These are phyloP conservation scores for Daboia siamensis DNA, from an alignment of 2,113 vertebrate genomes.

Conservation along the genomic window DNA sequence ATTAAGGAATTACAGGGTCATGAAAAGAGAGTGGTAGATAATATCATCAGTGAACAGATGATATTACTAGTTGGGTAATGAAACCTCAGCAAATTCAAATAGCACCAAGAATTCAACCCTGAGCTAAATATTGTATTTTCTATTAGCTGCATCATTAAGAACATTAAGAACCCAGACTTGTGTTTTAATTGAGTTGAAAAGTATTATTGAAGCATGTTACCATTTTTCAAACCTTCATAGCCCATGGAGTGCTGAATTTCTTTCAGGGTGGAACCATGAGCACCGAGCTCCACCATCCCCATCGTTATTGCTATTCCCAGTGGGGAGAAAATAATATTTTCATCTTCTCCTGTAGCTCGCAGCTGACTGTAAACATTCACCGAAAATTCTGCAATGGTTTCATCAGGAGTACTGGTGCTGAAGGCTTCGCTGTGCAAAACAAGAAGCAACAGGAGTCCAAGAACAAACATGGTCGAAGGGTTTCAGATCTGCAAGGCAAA, in stretches of 20 bases:
- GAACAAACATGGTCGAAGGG: conserved; percentile 74
- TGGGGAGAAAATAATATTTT: conserved; percentile 95
- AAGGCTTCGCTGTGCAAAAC: conserved; percentile 73
- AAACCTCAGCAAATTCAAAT: background rate
- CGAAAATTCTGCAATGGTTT: conserved; percentile 84
- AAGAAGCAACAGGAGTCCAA: conserved; percentile 77
- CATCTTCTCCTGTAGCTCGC: conserved; percentile 80
- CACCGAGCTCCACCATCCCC: conserved; percentile 93
- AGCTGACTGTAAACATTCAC: conserved; percentile 91
- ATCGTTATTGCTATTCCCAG: conserved; percentile 85
- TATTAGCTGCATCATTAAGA: background rate
- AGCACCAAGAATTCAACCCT: background rate
- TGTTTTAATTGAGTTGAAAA: background rate
- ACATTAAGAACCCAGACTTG: background rate
- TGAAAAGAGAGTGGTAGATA: background rate
- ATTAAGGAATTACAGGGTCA: background rate
- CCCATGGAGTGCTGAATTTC: conserved; percentile 89
- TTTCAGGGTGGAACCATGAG: conserved; percentile 83
- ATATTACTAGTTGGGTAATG: background rate
- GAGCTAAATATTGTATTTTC: background rate
- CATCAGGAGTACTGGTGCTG: conserved; percentile 78
- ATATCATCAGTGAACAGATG: background rate
- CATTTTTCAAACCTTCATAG: conserved; percentile 82
- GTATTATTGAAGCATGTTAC: conserved; percentile 59
- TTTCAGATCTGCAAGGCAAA: conserved; percentile 53